Evolutionary conservation across 2,888 invertebrate genomes (phyloP).

Genomic region (Pomacea canaliculata): DNA sequence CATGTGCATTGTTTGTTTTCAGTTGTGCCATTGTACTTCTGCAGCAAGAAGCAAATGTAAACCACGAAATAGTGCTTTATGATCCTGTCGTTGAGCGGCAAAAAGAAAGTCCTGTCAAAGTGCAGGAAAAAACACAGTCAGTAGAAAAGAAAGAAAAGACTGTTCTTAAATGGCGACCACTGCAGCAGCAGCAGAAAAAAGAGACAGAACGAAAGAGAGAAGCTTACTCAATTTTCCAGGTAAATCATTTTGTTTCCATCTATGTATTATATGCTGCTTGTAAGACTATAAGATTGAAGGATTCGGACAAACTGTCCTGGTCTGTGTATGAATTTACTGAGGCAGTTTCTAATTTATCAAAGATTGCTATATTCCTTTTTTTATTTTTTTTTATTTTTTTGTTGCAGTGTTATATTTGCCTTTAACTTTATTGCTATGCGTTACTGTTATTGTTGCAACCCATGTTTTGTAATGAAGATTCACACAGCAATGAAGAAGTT

Average conservation of each 20-base stretch:
- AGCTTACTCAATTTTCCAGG: constrained; percentile 53
- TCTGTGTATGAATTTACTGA: no score
- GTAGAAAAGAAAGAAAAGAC: constrained; percentile 47
- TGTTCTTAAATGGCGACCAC: constrained; percentile 63
- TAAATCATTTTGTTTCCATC: constrained; percentile 16
- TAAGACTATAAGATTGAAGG: no score
- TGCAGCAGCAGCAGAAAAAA: constrained; percentile 39
- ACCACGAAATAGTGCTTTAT: constrained; percentile 51
- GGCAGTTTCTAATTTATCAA: no score
- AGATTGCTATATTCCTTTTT: no score
- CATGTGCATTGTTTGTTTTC: constrained; percentile 15
- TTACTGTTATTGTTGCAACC: no score
- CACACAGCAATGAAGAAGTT: no score
- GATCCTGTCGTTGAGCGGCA: constrained; percentile 27
- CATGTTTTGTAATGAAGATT: no score
- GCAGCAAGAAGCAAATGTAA: constrained; percentile 67
- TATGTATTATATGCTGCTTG: background rate
- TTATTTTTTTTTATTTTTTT: no score
- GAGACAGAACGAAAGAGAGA: constrained; percentile 33
- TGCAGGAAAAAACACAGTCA: constrained; percentile 35
- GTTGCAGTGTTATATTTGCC: no score
- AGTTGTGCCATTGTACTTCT: constrained; percentile 70
- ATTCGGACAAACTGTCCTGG: no score
- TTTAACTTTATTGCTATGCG: no score
- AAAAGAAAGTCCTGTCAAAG: constrained; percentile 22